phyloP scores from a whole-genome alignment of 2,113 vertebrate species.

The Hypanus sabinus region DNA sequence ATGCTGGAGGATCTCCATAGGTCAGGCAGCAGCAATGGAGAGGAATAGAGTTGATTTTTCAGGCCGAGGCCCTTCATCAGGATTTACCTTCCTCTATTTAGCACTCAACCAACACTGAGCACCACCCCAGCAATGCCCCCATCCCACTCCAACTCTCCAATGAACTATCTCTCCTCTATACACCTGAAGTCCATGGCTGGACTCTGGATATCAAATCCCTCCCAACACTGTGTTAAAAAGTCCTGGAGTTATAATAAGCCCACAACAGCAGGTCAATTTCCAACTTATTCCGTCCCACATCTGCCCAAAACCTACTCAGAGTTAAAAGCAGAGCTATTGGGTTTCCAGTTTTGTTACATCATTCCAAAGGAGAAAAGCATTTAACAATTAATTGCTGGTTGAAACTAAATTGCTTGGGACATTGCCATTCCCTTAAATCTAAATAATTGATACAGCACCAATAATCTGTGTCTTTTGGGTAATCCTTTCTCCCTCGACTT shows the following conservation, averaged over 20 bases:
- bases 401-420: background rate
- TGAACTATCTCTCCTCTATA: background rate
- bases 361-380: background rate
- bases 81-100: too few species aligned
- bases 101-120: too few species aligned
- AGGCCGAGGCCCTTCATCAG: too few species aligned
- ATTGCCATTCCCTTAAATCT: background rate
- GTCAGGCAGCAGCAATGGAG: too few species aligned
- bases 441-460: background rate
- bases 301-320: background rate
- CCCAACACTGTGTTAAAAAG: background rate
- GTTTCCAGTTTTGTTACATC: background rate
- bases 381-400: background rate
- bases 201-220: background rate
- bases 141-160: background rate
- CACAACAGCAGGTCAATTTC: background rate
- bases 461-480: background rate
- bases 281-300: background rate
- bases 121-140: too few species aligned
- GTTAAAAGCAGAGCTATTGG: background rate
- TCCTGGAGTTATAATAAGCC: background rate
- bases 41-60: too few species aligned
- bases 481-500: background rate
- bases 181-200: background rate
- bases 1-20: too few species aligned